Base-by-base conservation (phyloP, 1,140 invertebrate genomes). In the Hydropsyche tenuis region DNA sequence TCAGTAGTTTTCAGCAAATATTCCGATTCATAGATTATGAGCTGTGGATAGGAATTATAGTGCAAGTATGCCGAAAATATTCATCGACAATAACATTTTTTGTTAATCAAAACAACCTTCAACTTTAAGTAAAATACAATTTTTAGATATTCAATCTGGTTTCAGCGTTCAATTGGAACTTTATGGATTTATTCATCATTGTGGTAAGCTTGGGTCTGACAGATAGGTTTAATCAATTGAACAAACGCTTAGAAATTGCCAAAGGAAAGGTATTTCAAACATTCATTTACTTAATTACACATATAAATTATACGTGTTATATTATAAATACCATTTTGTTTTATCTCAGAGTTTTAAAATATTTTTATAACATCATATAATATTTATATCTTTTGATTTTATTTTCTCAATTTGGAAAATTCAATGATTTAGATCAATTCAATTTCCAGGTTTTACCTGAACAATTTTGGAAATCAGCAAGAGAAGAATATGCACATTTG, bases 131-230 rank as follows among this genome's bases (percentile, higher is more conserved):
- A 37, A 4, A 4, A 9, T 9, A 4, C 9, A 37, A 4, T 37
- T 37, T 37, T 37, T 9, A 77, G 66, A 73, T 82, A 37, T 73
- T 84, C 4, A 85, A 86, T 69, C 73, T 86, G 2, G 75, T 86
- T 2, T 82, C 82, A 69, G 85, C 86, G 0, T 89, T 89, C 69
- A 85, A 86, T 1, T 90, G 88, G 86, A 90, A 88, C 72, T 90
- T 88, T 43, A 86, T 88, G 79, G 89, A 91, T 79, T 78, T 89
- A 1, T 90, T 91, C 75, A 85, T 91, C 11, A 89, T 90, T 53
- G 78, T 89, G 0, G 79, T 90, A 9, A 89, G 89, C 65, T 77
- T 87, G 12, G 87, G 87, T 11, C 70, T 90, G 25, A 81, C 86
- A 0, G 83, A 86, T 53, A 83, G 88, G 60, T 89, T 90, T 76